Base-by-base conservation (phyloP, 1,140 invertebrate species). In the Brachionus rotundiformis region DNA sequence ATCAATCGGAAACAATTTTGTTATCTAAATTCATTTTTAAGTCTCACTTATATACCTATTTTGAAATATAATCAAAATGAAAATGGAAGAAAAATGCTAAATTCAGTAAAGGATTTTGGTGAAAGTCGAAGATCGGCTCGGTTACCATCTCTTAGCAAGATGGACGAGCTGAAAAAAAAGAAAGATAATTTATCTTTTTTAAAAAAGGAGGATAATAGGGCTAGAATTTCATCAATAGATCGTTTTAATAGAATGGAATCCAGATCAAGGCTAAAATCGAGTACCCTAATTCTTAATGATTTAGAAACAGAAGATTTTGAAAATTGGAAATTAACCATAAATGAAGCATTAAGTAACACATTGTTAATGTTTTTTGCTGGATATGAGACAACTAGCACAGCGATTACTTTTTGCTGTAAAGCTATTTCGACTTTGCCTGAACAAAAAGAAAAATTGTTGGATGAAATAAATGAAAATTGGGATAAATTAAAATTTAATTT, bases 241-340 rank as follows among this genome's bases (percentile, higher is more conserved):
- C 25, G 39, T n/a, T 73, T 41, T 6, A 19, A 27, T 11, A 41
- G 41, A 8, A 11, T 16, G 13, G 36, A 73, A 25, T 27, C 25
- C 11, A 44, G 25, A 73, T 27, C 68, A 4, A 41, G 19, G 4
- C 23, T 44, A 4, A 73, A 44, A 44, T 44, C 68, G 2, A 73
- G n/a, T 19, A 36, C 11, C 39, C 7, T 36, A 16, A 23, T 71
- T 36, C 4, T 71, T 5, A 77, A 77, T 44, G 47, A 79, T 25
- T 29, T 79, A 5, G 47, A 59, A 27, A 31, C 76, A 1, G 76
- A 79, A 36, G 59, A 79, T 27, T 79, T 79, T 31, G 76, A 79
- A 79, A 79, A 79, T 39, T 79, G 76, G 76, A 79, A 79, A 41
- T 41, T 79, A 33, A 79, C 47, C 1, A n/a, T 79, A 11, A 79